Evolutionary conservation across 2,113 vertebrate genomes (phyloP).

Genomic region (Maccullochella peelii): DNA sequence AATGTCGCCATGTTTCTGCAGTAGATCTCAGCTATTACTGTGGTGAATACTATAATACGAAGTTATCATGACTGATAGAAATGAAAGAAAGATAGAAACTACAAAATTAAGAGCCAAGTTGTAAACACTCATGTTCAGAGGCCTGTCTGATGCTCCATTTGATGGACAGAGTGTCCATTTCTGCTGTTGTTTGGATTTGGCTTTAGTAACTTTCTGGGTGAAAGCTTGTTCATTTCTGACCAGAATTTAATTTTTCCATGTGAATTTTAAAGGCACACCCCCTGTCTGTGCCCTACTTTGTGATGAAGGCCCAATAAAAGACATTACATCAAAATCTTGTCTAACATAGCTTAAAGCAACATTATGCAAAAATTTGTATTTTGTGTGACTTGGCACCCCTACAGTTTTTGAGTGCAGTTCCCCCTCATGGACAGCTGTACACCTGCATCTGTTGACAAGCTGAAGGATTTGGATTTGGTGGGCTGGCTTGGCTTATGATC

Average conservation of each 20-base stretch:
- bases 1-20: not conserved
- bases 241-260: not conserved
- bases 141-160: too few relatives aligned
- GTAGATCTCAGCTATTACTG: not conserved
- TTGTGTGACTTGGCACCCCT: too few relatives aligned
- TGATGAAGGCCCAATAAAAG: not conserved
- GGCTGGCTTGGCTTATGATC: too few relatives aligned
- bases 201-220: not conserved
- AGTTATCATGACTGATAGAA: not conserved
- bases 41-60: not conserved
- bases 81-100: too few relatives aligned
- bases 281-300: not conserved
- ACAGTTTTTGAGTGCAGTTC: too few relatives aligned
- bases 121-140: not conserved
- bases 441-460: too few relatives aligned
- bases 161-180: not conserved
- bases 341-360: not conserved
- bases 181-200: not conserved
- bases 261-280: not conserved
- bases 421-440: too few relatives aligned
- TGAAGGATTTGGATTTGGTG: too few relatives aligned
- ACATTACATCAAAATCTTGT: not conserved
- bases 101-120: too few relatives aligned
- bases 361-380: too few relatives aligned
- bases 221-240: not conserved